Conservation (phyloP, 2,888 invertebrate genomes). For the Coecobrya sp. region DNA sequence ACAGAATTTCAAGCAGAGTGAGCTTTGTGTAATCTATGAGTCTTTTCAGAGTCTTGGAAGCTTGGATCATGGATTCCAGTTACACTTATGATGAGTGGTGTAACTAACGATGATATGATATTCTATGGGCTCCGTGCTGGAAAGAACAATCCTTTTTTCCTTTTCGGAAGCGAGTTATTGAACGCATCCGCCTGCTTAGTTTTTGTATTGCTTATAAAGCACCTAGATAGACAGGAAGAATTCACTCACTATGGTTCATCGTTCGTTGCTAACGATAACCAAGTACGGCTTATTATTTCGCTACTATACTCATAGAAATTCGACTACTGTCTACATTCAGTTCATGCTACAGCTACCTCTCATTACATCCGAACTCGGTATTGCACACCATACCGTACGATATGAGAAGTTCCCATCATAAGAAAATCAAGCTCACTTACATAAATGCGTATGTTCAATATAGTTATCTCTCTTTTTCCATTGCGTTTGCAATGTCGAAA, state of each 20-base stretch:
- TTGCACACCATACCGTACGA: neutral
- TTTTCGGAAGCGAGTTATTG: slow-evolving; percentile 85
- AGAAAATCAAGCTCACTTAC: neutral
- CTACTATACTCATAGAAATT: neutral
- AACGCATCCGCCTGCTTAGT: slow-evolving; percentile 82
- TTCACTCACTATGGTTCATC: neutral
- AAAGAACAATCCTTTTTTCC: slow-evolving; percentile 68
- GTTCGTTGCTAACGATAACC: neutral
- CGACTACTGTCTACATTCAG: neutral
- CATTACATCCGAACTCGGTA: slow-evolving; percentile 25
- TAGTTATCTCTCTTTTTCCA: slow-evolving; percentile 40
- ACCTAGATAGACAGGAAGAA: neutral
- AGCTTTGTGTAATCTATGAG: slow-evolving; percentile 21
- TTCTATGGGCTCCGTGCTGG: slow-evolving; percentile 38
- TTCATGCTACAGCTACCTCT: slow-evolving; percentile 21
- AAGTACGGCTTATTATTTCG: slow-evolving; percentile 31
- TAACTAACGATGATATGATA: slow-evolving; percentile 65
- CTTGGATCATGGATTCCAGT: slow-evolving; percentile 68
- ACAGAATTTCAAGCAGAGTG: neutral
- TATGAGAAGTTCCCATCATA: slow-evolving; percentile 49
- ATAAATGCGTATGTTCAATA: slow-evolving; percentile 23
- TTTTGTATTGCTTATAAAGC: slow-evolving; percentile 30
- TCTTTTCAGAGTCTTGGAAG: slow-evolving; percentile 57
- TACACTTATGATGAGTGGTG: slow-evolving; percentile 62
- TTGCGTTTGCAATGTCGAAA: slow-evolving; percentile 4